Percentiles rank a stretch among this genome's conserved stretches.
Evolutionary conservation across 2,113 vertebrate species (phyloP).

Genomic region (Trichomycterus rosablanca): DNA sequence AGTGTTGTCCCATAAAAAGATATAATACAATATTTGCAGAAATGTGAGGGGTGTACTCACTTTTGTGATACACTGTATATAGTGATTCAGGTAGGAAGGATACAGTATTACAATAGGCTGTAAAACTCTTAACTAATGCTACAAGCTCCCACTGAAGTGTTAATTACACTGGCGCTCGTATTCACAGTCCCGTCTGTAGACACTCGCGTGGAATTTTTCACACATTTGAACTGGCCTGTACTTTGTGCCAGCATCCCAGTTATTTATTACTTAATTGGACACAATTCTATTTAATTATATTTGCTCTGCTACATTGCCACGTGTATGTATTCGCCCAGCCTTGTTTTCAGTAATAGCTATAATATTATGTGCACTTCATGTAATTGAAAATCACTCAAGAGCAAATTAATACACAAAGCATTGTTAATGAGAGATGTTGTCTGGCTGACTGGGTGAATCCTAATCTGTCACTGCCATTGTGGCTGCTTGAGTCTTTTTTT

Average conservation of each 20-base stretch:
- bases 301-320: slow-evolving; percentile 24
- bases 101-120: too few species aligned
- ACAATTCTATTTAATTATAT: slow-evolving; percentile 37
- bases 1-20: too few species aligned
- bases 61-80: too few species aligned
- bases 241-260: slow-evolving; percentile 18
- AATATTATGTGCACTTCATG: slow-evolving; percentile 36
- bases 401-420: slow-evolving; percentile 40
- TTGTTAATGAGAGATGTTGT: slow-evolving; percentile 35
- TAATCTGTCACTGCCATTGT: slow-evolving; percentile 16
- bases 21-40: too few species aligned
- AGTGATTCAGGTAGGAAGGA: too few species aligned
- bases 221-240: neutral
- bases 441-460: slow-evolving; percentile 20
- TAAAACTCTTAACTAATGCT: too few species aligned
- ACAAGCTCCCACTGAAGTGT: neutral
- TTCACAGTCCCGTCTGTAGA: neutral
- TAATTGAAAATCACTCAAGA: slow-evolving; percentile 43
- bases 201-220: neutral
- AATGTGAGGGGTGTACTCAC: too few species aligned
- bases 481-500: neutral
- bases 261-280: slow-evolving; percentile 36
- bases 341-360: slow-evolving; percentile 36
- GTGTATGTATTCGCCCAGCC: slow-evolving; percentile 28
- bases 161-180: neutral